Percentiles rank a stretch among this genome's conserved stretches.
Evolutionary conservation across 2,888 invertebrate genomes (phyloP).

Genomic region (Trileptium ribeirensis): DNA sequence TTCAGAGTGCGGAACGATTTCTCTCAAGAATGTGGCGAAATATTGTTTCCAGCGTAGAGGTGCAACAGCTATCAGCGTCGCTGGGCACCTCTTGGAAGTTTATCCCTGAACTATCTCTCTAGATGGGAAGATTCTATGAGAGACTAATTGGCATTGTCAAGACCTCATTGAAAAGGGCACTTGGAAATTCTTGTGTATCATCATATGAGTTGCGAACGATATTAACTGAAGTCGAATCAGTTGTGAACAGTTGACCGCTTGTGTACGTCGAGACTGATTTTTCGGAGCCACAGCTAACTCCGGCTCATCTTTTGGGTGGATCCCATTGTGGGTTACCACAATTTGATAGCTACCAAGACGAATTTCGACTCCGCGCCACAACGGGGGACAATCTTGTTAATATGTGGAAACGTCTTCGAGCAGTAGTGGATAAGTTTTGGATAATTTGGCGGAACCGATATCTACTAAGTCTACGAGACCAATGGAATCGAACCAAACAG

Average conservation of each 20-base stretch:
- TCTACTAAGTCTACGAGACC: neutral
- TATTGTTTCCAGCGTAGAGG: neutral
- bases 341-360: neutral
- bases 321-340: neutral
- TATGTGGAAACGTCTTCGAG: neutral
- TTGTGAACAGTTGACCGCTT: neutral
- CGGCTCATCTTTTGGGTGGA: neutral
- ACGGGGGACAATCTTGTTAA: neutral
- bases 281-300: no score
- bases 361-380: neutral
- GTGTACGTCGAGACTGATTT: neutral
- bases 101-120: neutral
- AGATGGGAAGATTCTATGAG: neutral
- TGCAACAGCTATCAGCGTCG: neutral
- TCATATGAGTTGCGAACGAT: neutral
- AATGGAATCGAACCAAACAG: neutral
- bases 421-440: neutral
- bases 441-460: neutral
- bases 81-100: neutral
- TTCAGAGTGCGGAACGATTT: neutral
- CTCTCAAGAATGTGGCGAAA: neutral
- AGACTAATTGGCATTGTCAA: neutral
- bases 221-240: neutral
- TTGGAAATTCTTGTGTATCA: neutral
- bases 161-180: neutral